These are phyloP conservation scores for Mythimna loreyi DNA, from an alignment of 2,888 invertebrate species.

Conservation along the genomic window DNA sequence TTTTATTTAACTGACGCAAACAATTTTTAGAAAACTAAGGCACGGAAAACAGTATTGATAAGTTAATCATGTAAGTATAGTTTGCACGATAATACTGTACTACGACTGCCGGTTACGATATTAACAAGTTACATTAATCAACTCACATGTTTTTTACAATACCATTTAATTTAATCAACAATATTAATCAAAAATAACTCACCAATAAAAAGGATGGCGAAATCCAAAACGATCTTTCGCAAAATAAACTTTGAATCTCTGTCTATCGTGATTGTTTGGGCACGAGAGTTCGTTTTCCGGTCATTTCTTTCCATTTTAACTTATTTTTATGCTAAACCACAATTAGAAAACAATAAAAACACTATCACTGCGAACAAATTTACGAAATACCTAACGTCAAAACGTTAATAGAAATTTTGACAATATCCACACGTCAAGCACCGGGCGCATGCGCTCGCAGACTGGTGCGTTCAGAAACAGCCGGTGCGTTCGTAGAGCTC, in stretches of 20 bases:
- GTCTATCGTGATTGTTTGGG: slow-evolving; percentile 87
- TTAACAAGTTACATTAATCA: slow-evolving; percentile 2
- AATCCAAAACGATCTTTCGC: slow-evolving; percentile 93
- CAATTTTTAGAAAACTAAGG: background rate
- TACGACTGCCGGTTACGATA: slow-evolving; percentile 22
- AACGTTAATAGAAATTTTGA: slow-evolving; percentile 60
- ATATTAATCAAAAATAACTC: slow-evolving; percentile 79
- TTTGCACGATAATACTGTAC: slow-evolving; percentile 26
- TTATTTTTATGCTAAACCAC: slow-evolving; percentile 62
- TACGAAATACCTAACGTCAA: slow-evolving; percentile 80
- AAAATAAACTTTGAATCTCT: slow-evolving; percentile 90
- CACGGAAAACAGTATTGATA: slow-evolving; percentile 29
- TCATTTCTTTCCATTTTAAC: slow-evolving; percentile 85
- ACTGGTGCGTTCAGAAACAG: slow-evolving; percentile 70
- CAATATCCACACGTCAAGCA: slow-evolving; percentile 75
- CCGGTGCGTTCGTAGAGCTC: slow-evolving; percentile 48
- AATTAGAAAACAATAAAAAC: slow-evolving; percentile 63
- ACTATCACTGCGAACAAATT: slow-evolving; percentile 73
- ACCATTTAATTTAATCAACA: background rate
- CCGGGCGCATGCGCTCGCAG: slow-evolving; percentile 86
- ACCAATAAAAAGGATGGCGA: slow-evolving; percentile 93
- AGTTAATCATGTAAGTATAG: slow-evolving; percentile 8
- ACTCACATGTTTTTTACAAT: slow-evolving; percentile 6
- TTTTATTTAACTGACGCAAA: background rate
- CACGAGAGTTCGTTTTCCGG: slow-evolving; percentile 82